A percentile compares a stretch with the other conserved stretches of the same genome.
Evolutionary conservation across 2,888 invertebrate genomes (phyloP).

Genomic region (Branchellion lobata): DNA sequence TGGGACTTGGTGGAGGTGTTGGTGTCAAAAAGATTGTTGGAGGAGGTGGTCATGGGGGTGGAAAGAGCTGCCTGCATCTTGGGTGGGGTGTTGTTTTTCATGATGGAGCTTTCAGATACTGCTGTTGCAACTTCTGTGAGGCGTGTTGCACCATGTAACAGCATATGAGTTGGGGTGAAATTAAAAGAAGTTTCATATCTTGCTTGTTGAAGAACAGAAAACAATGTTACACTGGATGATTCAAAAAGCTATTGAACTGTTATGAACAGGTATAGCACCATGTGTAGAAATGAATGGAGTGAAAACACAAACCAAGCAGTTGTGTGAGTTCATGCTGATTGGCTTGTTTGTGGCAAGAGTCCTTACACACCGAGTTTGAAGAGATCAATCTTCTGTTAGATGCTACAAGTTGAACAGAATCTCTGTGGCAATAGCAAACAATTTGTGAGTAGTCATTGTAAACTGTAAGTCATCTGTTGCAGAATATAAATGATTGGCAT

Average conservation of each 20-base stretch:
- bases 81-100: neutral
- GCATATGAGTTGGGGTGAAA: too few species aligned
- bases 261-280: too few species aligned
- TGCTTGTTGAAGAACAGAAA: too few species aligned
- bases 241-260: too few species aligned
- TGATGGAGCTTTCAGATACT: neutral
- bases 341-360: neutral
- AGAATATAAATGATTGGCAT: neutral
- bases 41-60: neutral
- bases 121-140: neutral
- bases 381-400: conserved; percentile 45
- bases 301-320: too few species aligned
- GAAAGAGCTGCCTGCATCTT: neutral
- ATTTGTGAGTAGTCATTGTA: neutral
- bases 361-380: conserved; percentile 48
- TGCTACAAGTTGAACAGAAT: neutral
- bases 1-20: neutral
- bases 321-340: neutral
- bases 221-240: too few species aligned
- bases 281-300: too few species aligned
- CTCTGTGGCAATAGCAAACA: too few species aligned
- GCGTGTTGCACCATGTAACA: too few species aligned
- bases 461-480: neutral
- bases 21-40: neutral
- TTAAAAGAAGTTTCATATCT: too few species aligned